A percentile compares a stretch with the other conserved stretches of the same genome.
Conservation (phyloP, 2,797 vertebrate species). For the Trematomus bernacchii region DNA sequence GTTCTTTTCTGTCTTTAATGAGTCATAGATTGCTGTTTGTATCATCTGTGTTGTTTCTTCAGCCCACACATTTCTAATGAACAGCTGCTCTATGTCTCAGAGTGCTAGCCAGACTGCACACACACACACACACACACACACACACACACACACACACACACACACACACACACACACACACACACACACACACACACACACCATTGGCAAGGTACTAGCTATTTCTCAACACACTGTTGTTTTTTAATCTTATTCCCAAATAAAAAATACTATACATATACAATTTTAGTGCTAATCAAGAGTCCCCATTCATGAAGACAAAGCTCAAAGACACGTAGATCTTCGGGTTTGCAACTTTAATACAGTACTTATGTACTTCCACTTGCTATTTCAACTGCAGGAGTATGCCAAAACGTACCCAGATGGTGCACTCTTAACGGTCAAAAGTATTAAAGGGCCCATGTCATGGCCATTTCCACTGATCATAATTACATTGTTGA, state of each 20-base stretch:
- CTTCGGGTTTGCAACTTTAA: no score
- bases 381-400: no score
- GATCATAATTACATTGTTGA: no score
- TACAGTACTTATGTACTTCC: no score
- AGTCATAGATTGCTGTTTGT: conserved; percentile 62
- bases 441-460: no score
- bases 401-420: no score
- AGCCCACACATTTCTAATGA: conserved; percentile 77
- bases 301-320: background rate
- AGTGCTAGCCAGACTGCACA: conserved; percentile 22
- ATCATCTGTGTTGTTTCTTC: conserved; percentile 61
- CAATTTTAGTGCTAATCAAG: background rate
- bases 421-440: no score
- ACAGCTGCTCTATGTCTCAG: conserved; percentile 68
- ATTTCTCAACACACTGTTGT: background rate
- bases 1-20: conserved; percentile 70
- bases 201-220: background rate
- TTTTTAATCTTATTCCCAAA: background rate
- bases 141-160: no score
- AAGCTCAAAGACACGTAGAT: background rate
- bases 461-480: no score
- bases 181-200: background rate
- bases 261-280: background rate
- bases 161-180: no score
- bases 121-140: background rate